Base-by-base conservation (phyloP, 1,140 invertebrate species). In the Triops longicaudatus region DNA sequence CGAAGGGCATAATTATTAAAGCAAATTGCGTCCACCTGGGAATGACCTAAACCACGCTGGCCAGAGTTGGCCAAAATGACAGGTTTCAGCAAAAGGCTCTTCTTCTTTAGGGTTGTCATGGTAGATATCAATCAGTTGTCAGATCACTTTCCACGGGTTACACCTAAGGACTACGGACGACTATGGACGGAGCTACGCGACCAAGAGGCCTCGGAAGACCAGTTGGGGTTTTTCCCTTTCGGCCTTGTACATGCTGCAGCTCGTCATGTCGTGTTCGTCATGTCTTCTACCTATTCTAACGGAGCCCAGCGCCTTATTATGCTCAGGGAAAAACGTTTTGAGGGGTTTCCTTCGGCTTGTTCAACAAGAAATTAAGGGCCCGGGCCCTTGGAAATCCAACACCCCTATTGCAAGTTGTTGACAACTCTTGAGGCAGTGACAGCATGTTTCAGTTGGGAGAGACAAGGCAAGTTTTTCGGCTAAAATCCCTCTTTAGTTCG, bases 291-390 rank as follows among this genome's bases (percentile, higher is more conserved):
- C 50, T 63, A 63, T 63, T 63, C 17, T 63, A 63, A 63, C 7
- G 50, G 0, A 9, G 50, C 14, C 6, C 14, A 63, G 22, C 50
- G 10, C 50, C 1, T 63, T 63, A 63, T 63, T 63, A 63, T 63
- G n/a, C 50, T 22, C 31, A 37, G 22, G 50, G 50, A 63, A 63
- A 22, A 22, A 17, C 50, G 50, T 63, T 6, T 6, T 37, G 50
- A 14, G 50, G 14, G 50, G 6, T 22, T 63, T 63, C 50, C 6
- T 63, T 22, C 2, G 31, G 50, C 50, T 63, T 22, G 50, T 63
- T 22, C 50, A 63, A 17, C 50, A 63, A 63, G 50, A 63, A 63
- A 63, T 63, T 63, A 63, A 63, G 50, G 50, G 50, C 50, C 50
- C 50, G 50, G 50, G 14, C 50, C 50, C 50, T 22, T n/a, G 6